Base-by-base conservation (phyloP, 2,797 vertebrate genomes). In the Delichon dasypus region DNA sequence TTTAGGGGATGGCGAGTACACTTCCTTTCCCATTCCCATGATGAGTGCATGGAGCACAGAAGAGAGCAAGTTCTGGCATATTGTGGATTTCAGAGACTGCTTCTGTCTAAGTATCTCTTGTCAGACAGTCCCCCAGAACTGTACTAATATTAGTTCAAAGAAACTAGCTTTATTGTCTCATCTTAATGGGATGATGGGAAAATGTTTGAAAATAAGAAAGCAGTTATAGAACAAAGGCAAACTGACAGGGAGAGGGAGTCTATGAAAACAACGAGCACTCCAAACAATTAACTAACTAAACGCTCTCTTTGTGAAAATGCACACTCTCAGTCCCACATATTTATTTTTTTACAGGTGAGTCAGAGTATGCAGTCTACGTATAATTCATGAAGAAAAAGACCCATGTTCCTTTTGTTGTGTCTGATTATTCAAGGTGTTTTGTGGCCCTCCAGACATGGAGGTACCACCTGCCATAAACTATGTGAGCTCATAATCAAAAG, bases 111-210 rank as follows among this genome's bases (percentile, higher is more conserved):
- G 45, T 57, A 50, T 54, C 51, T 90, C 72, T 73, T 84, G 71
- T 62, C 77, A 96, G 71, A 25, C 65, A 58, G 36, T 89, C 90
- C 70, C 83, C 61, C 13, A 82, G 40, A 76, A 96, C 47, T 68
- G 58, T 50, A 88, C 40, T 88, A 86, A 95, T 90, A 88, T 86
- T 90, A 92, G 70, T 88, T 95, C 90, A 95, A 93, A 94, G 84
- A 74, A 91, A 83, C 72, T 51, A 77, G 12, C 73, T 88, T 91
- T 70, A 84, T 86, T 42, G 29, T 92, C 75, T 78, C 64, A 44
- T 81, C 75, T 92, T 90, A 89, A 54, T 61, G 40, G 53, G 73
- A 88, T 57, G 70, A 86, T 47, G 73, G 51, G 22, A 91, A 92
- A 88, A 74, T 62, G 61, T 79, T 75, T 83, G 74, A 85, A 82